phyloP scores from a whole-genome alignment of 2,888 invertebrate genomes.

The Amphimallon solstitiale region DNA sequence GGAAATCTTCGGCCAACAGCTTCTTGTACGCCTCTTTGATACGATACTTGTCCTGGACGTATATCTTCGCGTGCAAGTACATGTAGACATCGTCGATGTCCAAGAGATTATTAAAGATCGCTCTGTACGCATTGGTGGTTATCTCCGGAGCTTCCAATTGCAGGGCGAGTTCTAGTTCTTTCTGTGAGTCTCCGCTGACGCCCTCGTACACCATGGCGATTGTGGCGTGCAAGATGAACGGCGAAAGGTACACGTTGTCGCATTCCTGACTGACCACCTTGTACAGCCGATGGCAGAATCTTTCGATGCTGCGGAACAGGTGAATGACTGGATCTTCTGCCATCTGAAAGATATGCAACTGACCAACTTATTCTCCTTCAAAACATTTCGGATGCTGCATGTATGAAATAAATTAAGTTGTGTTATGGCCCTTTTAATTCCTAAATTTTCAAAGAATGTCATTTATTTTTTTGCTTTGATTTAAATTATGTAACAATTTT shows the following conservation, averaged over 20 bases:
- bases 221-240: neutral
- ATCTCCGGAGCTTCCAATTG: no score
- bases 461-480: no score
- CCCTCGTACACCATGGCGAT: neutral
- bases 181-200: neutral
- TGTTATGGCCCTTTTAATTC: no score
- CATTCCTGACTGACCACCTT: neutral
- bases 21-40: conserved; percentile 68
- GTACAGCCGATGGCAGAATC: neutral
- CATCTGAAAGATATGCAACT: no score
- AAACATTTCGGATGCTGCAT: no score
- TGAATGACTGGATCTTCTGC: no score
- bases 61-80: conserved; percentile 52
- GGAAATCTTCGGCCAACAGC: conserved; percentile 71
- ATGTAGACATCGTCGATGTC: neutral
- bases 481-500: no score
- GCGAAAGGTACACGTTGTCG: neutral
- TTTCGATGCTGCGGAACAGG: neutral
- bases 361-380: no score
- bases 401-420: no score
- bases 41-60: conserved; percentile 66
- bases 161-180: no score
- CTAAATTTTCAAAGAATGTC: no score
- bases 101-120: neutral
- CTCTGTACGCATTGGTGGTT: neutral